Conservation (phyloP, 2,113 vertebrate species). For the Orientallactaga bullata region DNA sequence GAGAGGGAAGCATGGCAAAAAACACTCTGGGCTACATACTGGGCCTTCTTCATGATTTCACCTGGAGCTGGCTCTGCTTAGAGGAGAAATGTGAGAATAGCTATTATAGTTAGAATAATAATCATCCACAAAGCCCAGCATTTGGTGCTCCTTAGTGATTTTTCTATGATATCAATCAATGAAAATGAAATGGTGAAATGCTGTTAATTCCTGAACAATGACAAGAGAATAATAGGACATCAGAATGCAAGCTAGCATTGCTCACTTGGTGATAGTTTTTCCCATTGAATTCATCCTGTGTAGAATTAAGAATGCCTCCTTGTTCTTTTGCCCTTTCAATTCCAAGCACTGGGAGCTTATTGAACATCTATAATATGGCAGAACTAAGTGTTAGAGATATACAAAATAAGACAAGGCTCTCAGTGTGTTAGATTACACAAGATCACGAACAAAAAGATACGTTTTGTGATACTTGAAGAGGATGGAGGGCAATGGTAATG, state of each 20-base stretch:
- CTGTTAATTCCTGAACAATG: conserved; percentile 65
- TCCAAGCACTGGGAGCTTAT: conserved; percentile 40
- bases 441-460: neutral
- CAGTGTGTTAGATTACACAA: neutral
- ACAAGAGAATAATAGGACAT: conserved; percentile 58
- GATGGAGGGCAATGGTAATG: neutral
- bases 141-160: conserved; percentile 63
- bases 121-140: conserved; percentile 42
- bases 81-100: conserved; percentile 32
- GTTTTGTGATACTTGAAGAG: neutral
- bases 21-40: neutral
- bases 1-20: neutral
- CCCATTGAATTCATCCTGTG: conserved; percentile 43
- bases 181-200: conserved; percentile 68
- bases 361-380: conserved; percentile 28
- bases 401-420: neutral
- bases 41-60: conserved; percentile 55
- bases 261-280: conserved; percentile 56
- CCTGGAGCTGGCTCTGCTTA: conserved; percentile 30
- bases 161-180: conserved; percentile 77
- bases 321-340: conserved; percentile 59
- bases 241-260: conserved; percentile 9
- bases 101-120: conserved; percentile 74
- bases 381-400: neutral
- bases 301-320: conserved; percentile 58